These are phyloP conservation scores for Lepus oiostolus DNA, from an alignment of 2,797 vertebrate genomes.

Conservation along the genomic window DNA sequence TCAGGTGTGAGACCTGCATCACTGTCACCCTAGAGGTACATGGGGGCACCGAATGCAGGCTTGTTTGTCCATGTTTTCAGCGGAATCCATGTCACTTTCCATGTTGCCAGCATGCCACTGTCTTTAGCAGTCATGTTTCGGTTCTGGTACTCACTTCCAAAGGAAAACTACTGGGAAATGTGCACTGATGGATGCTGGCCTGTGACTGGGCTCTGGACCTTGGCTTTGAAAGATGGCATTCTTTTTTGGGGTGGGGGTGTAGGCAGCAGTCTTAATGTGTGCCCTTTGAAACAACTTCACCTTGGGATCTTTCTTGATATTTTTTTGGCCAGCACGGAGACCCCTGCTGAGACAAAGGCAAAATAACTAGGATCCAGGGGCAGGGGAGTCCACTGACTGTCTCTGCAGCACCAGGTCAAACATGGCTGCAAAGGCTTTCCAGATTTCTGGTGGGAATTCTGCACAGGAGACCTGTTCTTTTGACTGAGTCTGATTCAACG, in stretches of 20 bases:
- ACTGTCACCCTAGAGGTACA: not conserved
- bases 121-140: conserved; percentile 35
- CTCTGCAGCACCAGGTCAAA: conserved; percentile 68
- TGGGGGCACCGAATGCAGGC: fast-evolving
- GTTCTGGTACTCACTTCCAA: conserved; percentile 66
- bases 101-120: conserved; percentile 20
- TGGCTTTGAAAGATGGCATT: conserved; percentile 7
- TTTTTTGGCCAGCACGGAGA: conserved; percentile 75
- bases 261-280: not conserved
- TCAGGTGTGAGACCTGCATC: not conserved
- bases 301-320: conserved; percentile 51
- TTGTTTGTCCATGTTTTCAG: not conserved
- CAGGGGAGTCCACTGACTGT: conserved; percentile 32
- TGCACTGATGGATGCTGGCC: conserved; percentile 74
- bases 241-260: too few species aligned
- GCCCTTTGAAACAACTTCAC: conserved; percentile 29
- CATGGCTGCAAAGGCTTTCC: not conserved
- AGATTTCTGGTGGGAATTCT: conserved; percentile 27
- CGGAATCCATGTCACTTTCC: conserved; percentile 53
- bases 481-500: conserved; percentile 43
- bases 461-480: conserved; percentile 65
- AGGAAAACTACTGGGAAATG: conserved; percentile 77
- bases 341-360: conserved; percentile 63
- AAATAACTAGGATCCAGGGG: conserved; percentile 50
- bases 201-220: conserved; percentile 56